These are phyloP conservation scores for Taenaris catops DNA, from an alignment of 2,888 invertebrate genomes.

Conservation along the genomic window DNA sequence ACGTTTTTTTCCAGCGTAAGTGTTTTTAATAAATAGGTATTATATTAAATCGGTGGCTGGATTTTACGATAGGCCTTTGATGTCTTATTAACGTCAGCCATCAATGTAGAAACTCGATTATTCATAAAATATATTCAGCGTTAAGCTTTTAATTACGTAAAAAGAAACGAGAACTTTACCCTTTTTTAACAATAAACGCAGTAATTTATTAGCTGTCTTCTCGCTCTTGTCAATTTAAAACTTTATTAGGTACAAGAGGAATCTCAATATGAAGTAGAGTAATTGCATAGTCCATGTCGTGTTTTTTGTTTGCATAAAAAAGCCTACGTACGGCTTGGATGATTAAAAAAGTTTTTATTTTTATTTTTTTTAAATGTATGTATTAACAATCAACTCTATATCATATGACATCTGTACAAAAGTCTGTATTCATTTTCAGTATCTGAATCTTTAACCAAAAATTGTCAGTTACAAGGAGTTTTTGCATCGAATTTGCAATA, in stretches of 20 bases:
- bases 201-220: slow-evolving; percentile 15
- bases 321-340: no score
- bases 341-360: no score
- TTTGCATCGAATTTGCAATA: no score
- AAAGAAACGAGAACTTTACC: slow-evolving; percentile 13
- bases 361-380: no score
- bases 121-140: slow-evolving; percentile 60
- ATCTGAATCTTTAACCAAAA: no score
- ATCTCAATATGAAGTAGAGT: slow-evolving; percentile 2
- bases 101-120: slow-evolving; percentile 47
- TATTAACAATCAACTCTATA: no score
- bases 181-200: slow-evolving; percentile 23
- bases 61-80: slow-evolving; percentile 60
- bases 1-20: slow-evolving; percentile 57
- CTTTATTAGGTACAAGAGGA: slow-evolving; percentile 5
- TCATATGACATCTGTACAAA: no score
- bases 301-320: no score
- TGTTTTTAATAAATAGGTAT: slow-evolving; percentile 73
- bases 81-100: slow-evolving; percentile 65
- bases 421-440: no score
- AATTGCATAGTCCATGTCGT: no score
- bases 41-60: slow-evolving; percentile 56
- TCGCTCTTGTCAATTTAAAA: slow-evolving; percentile 11
- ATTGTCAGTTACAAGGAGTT: no score
- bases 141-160: slow-evolving; percentile 55